A percentile compares a stretch with the other conserved stretches of the same genome.
Evolutionary conservation across 2,113 vertebrate genomes (phyloP).

Genomic region (Cygnus atratus): DNA sequence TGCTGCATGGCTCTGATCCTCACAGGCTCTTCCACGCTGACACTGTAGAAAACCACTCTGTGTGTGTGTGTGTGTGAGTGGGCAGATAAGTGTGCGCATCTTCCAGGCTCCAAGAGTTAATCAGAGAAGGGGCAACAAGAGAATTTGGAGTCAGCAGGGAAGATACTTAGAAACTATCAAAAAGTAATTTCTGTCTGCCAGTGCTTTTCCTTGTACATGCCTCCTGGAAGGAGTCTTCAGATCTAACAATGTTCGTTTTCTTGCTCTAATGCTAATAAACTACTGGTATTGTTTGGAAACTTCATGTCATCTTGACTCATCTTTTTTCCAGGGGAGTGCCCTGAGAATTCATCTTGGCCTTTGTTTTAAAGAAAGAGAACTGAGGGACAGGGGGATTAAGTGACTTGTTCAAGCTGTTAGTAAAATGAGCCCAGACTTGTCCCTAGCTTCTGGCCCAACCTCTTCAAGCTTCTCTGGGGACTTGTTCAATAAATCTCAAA

Average conservation of each 20-base stretch:
- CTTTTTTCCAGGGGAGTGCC: not conserved
- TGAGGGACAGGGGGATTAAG: not conserved
- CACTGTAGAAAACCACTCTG: fast-evolving
- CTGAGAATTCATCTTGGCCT: not conserved
- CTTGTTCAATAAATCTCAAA: not conserved
- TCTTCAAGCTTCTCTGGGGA: not conserved
- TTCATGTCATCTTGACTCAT: not conserved
- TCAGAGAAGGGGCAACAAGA: not conserved
- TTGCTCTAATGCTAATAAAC: not conserved
- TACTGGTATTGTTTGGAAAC: not conserved
- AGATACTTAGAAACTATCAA: not conserved
- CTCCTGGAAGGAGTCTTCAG: not conserved
- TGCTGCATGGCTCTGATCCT: not conserved
- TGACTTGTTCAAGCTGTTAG: not conserved
- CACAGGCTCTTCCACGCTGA: not conserved
- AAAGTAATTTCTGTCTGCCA: not conserved
- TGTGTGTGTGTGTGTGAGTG: not conserved
- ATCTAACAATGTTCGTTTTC: not conserved
- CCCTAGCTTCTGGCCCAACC: not conserved
- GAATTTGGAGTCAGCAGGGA: not conserved
- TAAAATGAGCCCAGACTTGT: not conserved
- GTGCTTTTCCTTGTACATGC: not conserved
- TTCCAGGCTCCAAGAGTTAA: not conserved
- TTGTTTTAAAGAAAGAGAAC: not conserved
- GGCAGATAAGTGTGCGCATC: not conserved